A percentile compares a stretch with the other conserved stretches of the same genome.
These are phyloP conservation scores for Anoura caudifer DNA, from an alignment of 2,113 vertebrate species.

Conservation along the genomic window DNA sequence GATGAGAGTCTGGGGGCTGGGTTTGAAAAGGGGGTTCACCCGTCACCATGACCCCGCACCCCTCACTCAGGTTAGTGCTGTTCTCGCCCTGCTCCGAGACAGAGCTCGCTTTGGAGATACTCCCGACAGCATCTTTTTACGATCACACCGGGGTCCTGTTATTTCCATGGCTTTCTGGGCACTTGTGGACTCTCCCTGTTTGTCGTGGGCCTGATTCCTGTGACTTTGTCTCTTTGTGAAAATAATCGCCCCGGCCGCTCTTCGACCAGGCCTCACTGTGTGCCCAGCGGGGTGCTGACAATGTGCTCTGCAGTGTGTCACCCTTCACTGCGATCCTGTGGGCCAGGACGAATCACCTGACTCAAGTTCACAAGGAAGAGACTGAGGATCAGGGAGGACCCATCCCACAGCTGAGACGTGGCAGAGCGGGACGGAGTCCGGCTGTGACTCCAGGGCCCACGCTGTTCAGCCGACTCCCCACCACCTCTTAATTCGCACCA, in stretches of 20 bases:
- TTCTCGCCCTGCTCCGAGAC: too few relatives aligned
- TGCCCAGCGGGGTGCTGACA: not conserved
- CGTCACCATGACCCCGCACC: too few relatives aligned
- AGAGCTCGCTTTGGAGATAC: not conserved
- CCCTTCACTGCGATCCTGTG: not conserved
- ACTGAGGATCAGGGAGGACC: not conserved
- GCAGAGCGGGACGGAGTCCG: too few relatives aligned
- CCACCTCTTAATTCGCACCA: too few relatives aligned
- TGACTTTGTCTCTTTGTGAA: not conserved
- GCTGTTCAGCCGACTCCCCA: fast-evolving
- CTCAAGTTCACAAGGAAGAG: not conserved
- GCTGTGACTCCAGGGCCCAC: not conserved
- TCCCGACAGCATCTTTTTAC: not conserved
- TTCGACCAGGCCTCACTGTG: fast-evolving
- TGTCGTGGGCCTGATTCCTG: not conserved
- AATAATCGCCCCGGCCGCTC: not conserved
- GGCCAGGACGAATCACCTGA: not conserved
- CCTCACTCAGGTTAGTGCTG: not conserved
- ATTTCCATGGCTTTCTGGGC: not conserved
- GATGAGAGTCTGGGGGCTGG: not conserved
- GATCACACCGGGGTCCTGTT: not conserved
- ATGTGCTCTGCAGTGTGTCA: fast-evolving
- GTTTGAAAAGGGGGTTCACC: not conserved
- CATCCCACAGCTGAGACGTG: not conserved
- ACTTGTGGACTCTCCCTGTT: not conserved